Base-by-base conservation (phyloP, 2,113 vertebrate genomes). In the Myiagra hebetior region DNA sequence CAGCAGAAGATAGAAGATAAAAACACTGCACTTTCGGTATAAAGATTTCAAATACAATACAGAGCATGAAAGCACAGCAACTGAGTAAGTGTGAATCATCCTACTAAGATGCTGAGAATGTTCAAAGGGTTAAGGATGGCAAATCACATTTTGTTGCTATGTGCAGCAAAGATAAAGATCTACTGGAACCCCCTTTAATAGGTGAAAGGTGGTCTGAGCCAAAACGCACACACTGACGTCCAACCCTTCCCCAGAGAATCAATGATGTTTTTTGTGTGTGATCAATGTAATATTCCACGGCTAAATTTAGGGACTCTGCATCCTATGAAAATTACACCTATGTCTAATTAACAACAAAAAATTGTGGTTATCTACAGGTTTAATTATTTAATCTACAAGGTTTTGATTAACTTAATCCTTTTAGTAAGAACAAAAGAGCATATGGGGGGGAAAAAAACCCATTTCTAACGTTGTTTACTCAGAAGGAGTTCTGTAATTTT, bases 261-360 rank as follows among this genome's bases (percentile, higher is more conserved):
- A 70, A 91, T 96, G 97, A 97, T 96, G 96, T 15, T 92, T 95
- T 96, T 95, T 94, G 83, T 96, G 95, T 98, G 97, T 98, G 97
- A 98, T 98, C 98, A 96, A 97, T 97, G 97, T 97, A 98, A 97
- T 98, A 97, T 97, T 98, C 96, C 95, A 97, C 96, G 68, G 97
- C 97, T 98, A 98, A 98, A 98, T 98, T 98, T 98, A 98, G 98
- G 96, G 87, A 90, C 86, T 85, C 75, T 96, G 93, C 87, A 93
- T 98, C 97, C 97, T 97, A 94, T 95, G 97, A 98, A 98, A 98
- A 91, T 98, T 96, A 97, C 97, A 98, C 97, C 95, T 82, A 91
- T 95, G 95, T 97, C 97, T 98, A 98, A 98, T 98, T 98, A 98
- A 95, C 95, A 98, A 91, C 95, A 96, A 98, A 98, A 97, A 97